A percentile compares a stretch with the other conserved stretches of the same genome.
Conservation (phyloP, 2,888 invertebrate species). For the Neoitamus cyanurus region DNA sequence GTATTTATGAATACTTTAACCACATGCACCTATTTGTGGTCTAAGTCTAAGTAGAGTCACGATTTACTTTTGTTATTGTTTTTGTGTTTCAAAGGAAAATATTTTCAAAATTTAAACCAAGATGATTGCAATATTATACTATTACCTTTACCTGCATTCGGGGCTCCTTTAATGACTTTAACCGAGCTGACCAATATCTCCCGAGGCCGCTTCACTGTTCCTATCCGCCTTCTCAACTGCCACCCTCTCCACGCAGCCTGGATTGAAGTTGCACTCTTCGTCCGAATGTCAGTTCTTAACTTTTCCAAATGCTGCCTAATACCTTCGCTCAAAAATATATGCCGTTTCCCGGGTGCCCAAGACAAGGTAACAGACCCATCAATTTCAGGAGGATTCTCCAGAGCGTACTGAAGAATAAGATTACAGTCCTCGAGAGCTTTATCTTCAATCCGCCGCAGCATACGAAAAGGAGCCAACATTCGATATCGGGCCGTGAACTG, state of each 20-base stretch:
- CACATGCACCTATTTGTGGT: too few species aligned
- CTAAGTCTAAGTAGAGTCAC: too few species aligned
- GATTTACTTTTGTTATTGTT: too few species aligned
- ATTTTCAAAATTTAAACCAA: too few species aligned
- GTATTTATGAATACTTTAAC: too few species aligned
- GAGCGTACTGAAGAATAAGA: slow-evolving; percentile 78
- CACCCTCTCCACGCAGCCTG: slow-evolving; percentile 88
- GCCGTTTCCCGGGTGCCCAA: slow-evolving; percentile 92
- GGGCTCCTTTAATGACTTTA: slow-evolving; percentile 58
- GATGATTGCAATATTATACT: too few species aligned
- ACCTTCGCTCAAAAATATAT: slow-evolving; percentile 94
- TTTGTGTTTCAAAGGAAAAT: too few species aligned
- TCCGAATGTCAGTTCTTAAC: slow-evolving; percentile 79
- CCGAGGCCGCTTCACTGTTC: slow-evolving; percentile 64
- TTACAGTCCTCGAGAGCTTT: slow-evolving; percentile 81
- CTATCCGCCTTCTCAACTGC: slow-evolving; percentile 76
- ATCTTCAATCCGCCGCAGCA: slow-evolving; percentile 74
- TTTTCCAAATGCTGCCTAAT: slow-evolving; percentile 90
- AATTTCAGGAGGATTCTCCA: slow-evolving; percentile 71
- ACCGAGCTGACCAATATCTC: slow-evolving; percentile 55
- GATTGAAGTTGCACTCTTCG: slow-evolving; percentile 84
- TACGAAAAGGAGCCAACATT: slow-evolving; percentile 83
- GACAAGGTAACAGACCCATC: slow-evolving; percentile 76
- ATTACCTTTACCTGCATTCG: slow-evolving; percentile 59
- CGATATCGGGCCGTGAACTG: slow-evolving; percentile 89